These are phyloP conservation scores for Netelia melanura DNA, from an alignment of 2,888 invertebrate genomes.

Conservation along the genomic window DNA sequence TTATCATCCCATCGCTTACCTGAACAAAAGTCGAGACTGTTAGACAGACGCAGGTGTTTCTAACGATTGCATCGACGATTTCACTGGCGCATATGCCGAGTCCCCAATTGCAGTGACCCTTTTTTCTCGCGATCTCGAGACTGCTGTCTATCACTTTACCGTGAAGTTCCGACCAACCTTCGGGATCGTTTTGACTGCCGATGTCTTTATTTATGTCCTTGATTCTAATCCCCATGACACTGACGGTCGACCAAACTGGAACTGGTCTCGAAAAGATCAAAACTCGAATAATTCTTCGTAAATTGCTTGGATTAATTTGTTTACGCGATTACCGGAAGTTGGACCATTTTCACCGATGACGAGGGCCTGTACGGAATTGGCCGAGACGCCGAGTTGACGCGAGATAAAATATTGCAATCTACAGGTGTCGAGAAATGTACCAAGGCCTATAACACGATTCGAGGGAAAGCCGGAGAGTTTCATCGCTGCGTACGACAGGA, in stretches of 20 bases:
- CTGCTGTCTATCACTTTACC: conserved; percentile 86
- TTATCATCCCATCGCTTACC: conserved; percentile 75
- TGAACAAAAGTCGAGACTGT: conserved; percentile 85
- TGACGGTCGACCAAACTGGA: conserved; percentile 87
- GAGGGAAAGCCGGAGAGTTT: conserved; percentile 87
- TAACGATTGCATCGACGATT: conserved; percentile 85
- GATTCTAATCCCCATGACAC: conserved; percentile 86
- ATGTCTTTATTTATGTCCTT: conserved; percentile 85
- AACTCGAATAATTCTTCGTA: conserved; percentile 12
- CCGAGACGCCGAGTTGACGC: conserved; percentile 85
- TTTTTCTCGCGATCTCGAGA: conserved; percentile 85
- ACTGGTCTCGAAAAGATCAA: conserved; percentile 77
- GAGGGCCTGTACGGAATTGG: conserved; percentile 86
- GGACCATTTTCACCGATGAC: conserved; percentile 87
- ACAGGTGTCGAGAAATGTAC: conserved; percentile 87
- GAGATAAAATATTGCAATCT: conserved; percentile 86
- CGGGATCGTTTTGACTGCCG: conserved; percentile 85
- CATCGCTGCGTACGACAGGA: conserved; percentile 87
- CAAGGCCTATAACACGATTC: conserved; percentile 86
- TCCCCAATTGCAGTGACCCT: conserved; percentile 86
- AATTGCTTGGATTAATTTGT: conserved; percentile 20
- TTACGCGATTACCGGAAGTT: conserved; percentile 81
- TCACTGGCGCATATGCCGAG: conserved; percentile 85
- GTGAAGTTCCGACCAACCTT: conserved; percentile 86
- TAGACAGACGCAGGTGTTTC: conserved; percentile 85